Evolutionary conservation across 2,888 invertebrate genomes (phyloP), one percentile per base, ranked within the genome.

Genomic region (Hanleya hanleyi): DNA sequence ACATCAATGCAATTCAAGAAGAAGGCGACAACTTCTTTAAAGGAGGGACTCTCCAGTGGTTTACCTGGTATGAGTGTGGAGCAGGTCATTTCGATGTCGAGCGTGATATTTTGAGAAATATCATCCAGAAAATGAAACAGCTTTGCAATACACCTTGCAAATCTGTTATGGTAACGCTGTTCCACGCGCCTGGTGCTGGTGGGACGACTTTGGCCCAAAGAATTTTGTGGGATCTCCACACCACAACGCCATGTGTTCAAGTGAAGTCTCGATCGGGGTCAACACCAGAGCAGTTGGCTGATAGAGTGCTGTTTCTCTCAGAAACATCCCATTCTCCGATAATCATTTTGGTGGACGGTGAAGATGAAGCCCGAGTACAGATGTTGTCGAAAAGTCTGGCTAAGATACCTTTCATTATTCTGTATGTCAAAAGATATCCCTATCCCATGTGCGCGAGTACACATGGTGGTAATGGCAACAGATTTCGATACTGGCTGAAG

Each of bases 121-220:
- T 77, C n/a, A 51, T 70, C 0, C 50, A 35, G 1, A 68, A 62
- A 22, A 72, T 81, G 5, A 62, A 51, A 6, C 33, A 49, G 35
- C 33, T 47, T 6, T 70, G 75, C 41, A 66, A 79, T 0, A 50
- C 71, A 0, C 36, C 50, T 1, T 77, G 64, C 66, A 78, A 69
- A 49, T 67, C 78, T 32, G 80, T 78, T 0, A 49, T 51, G 1
- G 70, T 83, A 15, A 79, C 73, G 36, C 35, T 83, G 9, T 70
- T 67, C 7, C 83, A 83, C 66, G 73, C 77, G 0, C 83, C 83
- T 2, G 82, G 83, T 2, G 72, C 79, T 18, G 83, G 83, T 7
- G 81, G 83, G 0, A 80, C 83, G 33, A 83, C 83, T 5, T 62
- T 82, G 18, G 75, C 78, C 9, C 82, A 81, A 67, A 73, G 80